Base-by-base conservation (phyloP, 2,797 vertebrate species). In the Gymnocypris eckloni region DNA sequence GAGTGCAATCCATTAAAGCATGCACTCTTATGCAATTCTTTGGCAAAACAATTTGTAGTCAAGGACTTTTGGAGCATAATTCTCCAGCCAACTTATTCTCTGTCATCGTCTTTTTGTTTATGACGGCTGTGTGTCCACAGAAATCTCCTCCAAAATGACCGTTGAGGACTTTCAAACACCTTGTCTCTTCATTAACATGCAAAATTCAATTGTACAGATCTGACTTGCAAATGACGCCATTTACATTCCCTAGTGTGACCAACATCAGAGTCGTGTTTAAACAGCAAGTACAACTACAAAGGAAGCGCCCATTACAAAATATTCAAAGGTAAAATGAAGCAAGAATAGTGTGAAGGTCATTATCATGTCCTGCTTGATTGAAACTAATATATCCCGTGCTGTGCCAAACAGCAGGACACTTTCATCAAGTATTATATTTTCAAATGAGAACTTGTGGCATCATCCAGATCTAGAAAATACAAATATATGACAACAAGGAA, bases 191-290 rank as follows among this genome's bases (percentile, higher is more conserved):
- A 80, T 87, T 88, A 87, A 83, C 61, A 89, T 81, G 77, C 84
- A 50, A 87, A 88, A 89, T 89, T 79, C 80, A 76, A 82, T 79
- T 87, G 70, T 86, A 64, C 72, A 76, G 82, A 89, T 90, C 87
- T 87, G 79, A 87, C 85, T 89, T 89, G 83, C 85, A 90, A 91
- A 91, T 90, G 43, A 28, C 33, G 18, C 22, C 67, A 88, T 88
- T 88, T 77, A 45, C 64, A 83, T 83, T 84, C 81, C 85, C 81
- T 82, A 33, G 70, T 77, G 82, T 86, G 81, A 69, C 72, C 70
- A 67, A 87, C 79, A 87, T 54, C 77, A 86, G 43, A 86, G 33
- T 79, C 66, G 28, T 52, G 64, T 84, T 70, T 77, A 83, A 78
- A 82, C 76, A 79, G 79, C 82, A 76, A 86, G 66, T 43, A 54